These are phyloP conservation scores for Cyanistes caeruleus DNA, from an alignment of 2,113 vertebrate genomes.

Conservation along the genomic window DNA sequence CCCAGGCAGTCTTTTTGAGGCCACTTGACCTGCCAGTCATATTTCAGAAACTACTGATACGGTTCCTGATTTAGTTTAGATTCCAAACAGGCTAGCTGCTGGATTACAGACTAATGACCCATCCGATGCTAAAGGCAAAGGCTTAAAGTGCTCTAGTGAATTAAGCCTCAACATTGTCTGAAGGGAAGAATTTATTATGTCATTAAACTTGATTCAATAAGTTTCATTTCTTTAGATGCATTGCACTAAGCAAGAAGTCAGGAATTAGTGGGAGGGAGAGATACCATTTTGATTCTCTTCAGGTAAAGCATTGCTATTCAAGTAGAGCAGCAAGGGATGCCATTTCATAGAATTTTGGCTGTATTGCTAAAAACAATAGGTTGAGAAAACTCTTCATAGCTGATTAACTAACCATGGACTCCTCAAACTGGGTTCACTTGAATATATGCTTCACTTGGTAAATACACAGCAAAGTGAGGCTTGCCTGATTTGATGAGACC, in stretches of 20 bases:
- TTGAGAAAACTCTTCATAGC: constrained; percentile 43
- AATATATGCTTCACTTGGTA: constrained; percentile 70
- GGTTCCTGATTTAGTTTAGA: constrained; percentile 80
- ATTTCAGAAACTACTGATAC: constrained; percentile 81
- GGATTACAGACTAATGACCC: constrained; percentile 84
- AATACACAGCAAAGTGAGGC: constrained; percentile 62
- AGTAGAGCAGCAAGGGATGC: background rate
- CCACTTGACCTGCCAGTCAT: constrained; percentile 81
- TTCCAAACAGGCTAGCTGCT: constrained; percentile 73
- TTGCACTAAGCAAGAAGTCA: constrained; percentile 40
- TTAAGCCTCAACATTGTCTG: constrained; percentile 77
- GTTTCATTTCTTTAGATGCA: constrained; percentile 75
- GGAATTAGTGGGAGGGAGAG: constrained; percentile 52
- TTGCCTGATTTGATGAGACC: constrained; percentile 69
- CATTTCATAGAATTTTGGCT: constrained; percentile 32
- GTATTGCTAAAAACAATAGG: constrained; percentile 40
- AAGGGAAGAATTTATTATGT: constrained; percentile 82
- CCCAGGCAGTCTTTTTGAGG: constrained; percentile 78
- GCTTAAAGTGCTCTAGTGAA: constrained; percentile 82
- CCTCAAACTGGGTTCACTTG: constrained; percentile 42
- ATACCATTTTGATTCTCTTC: constrained; percentile 44
- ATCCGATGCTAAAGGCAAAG: constrained; percentile 81
- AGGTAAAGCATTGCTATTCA: constrained; percentile 54
- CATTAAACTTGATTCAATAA: constrained; percentile 81
- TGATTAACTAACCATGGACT: constrained; percentile 55